Percentiles rank a stretch among this genome's conserved stretches.
These are phyloP conservation scores for Stichodactyla helianthus DNA, from an alignment of 64 coral and sea anemone species.

Conservation along the genomic window DNA sequence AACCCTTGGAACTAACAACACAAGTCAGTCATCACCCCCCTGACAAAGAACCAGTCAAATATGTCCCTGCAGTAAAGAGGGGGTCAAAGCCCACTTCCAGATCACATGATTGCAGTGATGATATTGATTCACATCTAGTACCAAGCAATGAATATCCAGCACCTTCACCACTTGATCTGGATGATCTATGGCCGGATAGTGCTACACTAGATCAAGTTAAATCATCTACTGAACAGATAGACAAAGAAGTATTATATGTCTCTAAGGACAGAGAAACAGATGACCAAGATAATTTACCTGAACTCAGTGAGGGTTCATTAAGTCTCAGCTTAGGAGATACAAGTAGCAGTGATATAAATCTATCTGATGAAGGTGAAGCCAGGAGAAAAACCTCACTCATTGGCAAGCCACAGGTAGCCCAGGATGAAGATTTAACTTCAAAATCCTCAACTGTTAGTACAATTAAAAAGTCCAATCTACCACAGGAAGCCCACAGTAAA, in stretches of 20 bases:
- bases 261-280: background rate
- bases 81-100: background rate
- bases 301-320: background rate
- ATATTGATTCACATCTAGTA: background rate
- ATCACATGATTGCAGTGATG: too few relatives aligned
- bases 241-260: background rate
- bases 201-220: background rate
- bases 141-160: background rate
- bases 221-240: background rate
- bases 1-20: background rate
- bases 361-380: background rate
- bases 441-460: too few relatives aligned
- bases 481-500: background rate
- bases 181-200: background rate
- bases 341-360: background rate
- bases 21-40: background rate
- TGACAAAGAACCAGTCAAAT: background rate
- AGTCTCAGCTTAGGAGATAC: background rate
- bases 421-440: too few relatives aligned
- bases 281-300: background rate
- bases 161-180: conserved; percentile 2
- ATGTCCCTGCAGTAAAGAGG: background rate
- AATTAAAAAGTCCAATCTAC: background rate
- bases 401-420: too few relatives aligned
- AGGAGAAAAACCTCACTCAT: too few relatives aligned